Percentiles rank a stretch among this genome's conserved stretches.
Conservation (phyloP, 2,888 invertebrate species). For the Gymnosoma rotundatum region DNA sequence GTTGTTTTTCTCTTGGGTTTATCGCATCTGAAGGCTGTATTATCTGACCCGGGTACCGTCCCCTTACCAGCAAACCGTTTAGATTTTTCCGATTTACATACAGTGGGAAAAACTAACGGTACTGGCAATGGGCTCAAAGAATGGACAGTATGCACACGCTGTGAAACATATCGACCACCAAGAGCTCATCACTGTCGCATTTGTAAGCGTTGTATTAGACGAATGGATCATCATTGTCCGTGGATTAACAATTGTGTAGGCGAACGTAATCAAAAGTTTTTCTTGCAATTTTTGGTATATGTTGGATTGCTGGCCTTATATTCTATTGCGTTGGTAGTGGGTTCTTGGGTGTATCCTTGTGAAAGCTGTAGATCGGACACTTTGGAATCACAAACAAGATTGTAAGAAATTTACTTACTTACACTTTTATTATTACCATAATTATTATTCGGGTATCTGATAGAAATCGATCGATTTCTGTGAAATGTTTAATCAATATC, state of each 20-base stretch:
- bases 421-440: too few species aligned
- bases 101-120: conserved; percentile 83
- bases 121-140: conserved; percentile 84
- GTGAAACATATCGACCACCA: conserved; percentile 91
- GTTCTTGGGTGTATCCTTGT: conserved; percentile 89
- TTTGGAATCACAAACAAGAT: conserved; percentile 87
- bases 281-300: conserved; percentile 93
- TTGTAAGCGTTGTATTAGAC: conserved; percentile 89
- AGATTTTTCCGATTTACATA: conserved; percentile 91
- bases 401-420: conserved; percentile 86
- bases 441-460: too few species aligned
- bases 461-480: too few species aligned
- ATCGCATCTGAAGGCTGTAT: conserved; percentile 92
- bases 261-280: conserved; percentile 95
- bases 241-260: conserved; percentile 98
- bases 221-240: conserved; percentile 87
- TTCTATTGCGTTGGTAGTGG: conserved; percentile 87
- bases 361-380: conserved; percentile 85
- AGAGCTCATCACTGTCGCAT: conserved; percentile 94
- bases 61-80: conserved; percentile 88
- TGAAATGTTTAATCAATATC: too few species aligned
- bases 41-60: conserved; percentile 94
- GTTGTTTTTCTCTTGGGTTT: conserved; percentile 88
- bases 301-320: conserved; percentile 87
- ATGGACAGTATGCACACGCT: conserved; percentile 84